These are phyloP conservation scores for Anomalospiza imberbis DNA, from an alignment of 2,797 vertebrate species.

Conservation along the genomic window DNA sequence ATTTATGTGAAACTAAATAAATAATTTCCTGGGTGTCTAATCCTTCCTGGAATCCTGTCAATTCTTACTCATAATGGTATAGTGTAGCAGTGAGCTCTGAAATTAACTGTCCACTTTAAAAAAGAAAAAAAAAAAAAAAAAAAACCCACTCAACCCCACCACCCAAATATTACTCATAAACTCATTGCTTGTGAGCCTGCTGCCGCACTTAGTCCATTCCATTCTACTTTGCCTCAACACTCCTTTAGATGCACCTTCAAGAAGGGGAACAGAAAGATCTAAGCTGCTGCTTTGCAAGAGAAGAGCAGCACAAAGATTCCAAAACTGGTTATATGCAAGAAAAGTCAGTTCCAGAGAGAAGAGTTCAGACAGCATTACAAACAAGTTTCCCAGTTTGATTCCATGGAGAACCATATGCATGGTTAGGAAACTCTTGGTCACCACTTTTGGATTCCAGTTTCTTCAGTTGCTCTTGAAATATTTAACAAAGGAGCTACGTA, in stretches of 20 bases:
- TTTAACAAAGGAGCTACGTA: rapidly evolving
- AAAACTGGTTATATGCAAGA: not conserved
- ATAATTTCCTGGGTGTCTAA: not conserved
- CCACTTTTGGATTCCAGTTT: not conserved
- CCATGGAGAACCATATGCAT: not conserved
- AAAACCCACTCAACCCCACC: rapidly evolving
- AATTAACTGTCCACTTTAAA: not conserved
- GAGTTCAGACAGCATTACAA: not conserved
- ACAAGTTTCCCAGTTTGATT: not conserved
- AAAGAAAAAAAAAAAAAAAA: not conserved
- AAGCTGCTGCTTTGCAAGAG: not conserved
- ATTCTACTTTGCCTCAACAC: not conserved
- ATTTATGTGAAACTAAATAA: not conserved
- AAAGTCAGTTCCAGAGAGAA: not conserved
- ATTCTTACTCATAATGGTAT: not conserved
- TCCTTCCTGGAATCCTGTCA: not conserved
- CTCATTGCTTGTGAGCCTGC: not conserved
- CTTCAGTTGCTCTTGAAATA: not conserved
- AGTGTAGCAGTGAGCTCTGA: not conserved
- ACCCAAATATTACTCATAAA: not conserved
- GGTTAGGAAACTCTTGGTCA: not conserved
- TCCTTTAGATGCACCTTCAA: not conserved
- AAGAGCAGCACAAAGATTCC: not conserved
- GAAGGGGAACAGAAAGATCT: not conserved
- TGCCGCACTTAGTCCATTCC: not conserved